These are phyloP conservation scores for Falco biarmicus DNA, from an alignment of 2,797 vertebrate species.

Conservation along the genomic window DNA sequence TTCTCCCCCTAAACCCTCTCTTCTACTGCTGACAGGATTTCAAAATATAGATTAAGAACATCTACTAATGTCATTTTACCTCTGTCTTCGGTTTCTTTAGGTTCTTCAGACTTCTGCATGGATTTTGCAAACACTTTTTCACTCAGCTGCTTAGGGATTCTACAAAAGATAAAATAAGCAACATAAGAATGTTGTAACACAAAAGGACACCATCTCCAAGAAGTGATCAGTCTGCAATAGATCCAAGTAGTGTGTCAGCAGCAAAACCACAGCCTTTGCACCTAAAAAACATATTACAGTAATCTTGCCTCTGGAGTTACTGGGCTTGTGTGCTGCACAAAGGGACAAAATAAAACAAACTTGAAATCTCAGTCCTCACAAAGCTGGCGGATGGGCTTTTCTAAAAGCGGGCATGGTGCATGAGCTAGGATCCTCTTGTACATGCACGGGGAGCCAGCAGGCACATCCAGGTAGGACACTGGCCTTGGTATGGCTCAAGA, in stretches of 20 bases:
- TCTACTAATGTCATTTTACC: slow-evolving; percentile 68
- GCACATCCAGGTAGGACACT: not conserved
- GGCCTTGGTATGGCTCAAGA: not conserved
- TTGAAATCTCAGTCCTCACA: not conserved
- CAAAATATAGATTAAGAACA: not conserved
- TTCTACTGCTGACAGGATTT: not conserved
- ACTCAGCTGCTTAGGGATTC: slow-evolving; percentile 91
- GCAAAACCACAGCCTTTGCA: not conserved
- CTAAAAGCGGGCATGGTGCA: not conserved
- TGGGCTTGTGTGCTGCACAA: fast-evolving
- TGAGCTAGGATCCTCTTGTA: not conserved
- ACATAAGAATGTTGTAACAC: not conserved
- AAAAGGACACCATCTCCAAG: not conserved
- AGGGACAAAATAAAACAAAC: not conserved
- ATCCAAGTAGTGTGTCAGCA: not conserved
- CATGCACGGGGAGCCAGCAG: fast-evolving
- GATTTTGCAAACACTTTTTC: slow-evolving; percentile 85
- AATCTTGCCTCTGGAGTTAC: not conserved
- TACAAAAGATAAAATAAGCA: slow-evolving; percentile 64
- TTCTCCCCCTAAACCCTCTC: not conserved
- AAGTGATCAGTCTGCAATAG: not conserved
- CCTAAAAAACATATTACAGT: not conserved
- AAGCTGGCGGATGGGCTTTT: not conserved
- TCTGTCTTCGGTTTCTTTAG: slow-evolving; percentile 73
- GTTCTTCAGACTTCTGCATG: slow-evolving; percentile 64